Base-by-base conservation (phyloP, 2,888 invertebrate species). In the Patella ulyssiponensis region DNA sequence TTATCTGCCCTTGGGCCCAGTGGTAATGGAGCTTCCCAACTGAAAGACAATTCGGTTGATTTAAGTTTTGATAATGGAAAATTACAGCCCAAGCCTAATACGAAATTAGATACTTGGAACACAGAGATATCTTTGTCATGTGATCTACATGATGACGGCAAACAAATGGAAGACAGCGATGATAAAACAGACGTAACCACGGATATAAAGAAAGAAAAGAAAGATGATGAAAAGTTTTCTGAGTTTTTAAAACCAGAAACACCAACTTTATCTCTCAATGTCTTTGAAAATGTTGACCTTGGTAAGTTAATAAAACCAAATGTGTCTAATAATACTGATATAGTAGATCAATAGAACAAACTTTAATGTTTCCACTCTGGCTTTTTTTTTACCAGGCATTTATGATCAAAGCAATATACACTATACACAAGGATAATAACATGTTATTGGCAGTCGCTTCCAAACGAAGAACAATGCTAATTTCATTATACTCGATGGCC, bases 271-370 rank as follows among this genome's bases (percentile, higher is more conserved):
- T 82, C 84, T n/a, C 79, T 84, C n/a, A 78, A 83, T 53, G 73
- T 78, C 11, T 78, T 88, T 69, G 85, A 87, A 56, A 84, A 86
- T 71, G 79, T 87, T 44, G 85, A 88, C 80, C 77, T 89, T 69
- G 89, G 89, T 89, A 80, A 76, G 79, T 73, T 44, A 9, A 7
- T 44, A 44, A 4, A 44, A 44, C 1, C 44, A 9, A 44, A 44
- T 9, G 7, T 7, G 44, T 44, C 9, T 44, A 44, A 44, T 44
- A 44, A 44, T 44, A 3, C 44, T 44, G 44, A n/a, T n/a, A n/a
- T 44, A 9, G 44, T 44, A 44, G 44, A 44, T 7, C 44, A 44
- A 44, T 44, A 44, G 44, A 44, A n/a, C n/a, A n/a, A n/a, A n/a
- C n/a, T n/a, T n/a, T n/a, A n/a, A n/a, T n/a, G n/a, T n/a, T n/a